phyloP scores from a whole-genome alignment of 2,888 invertebrate species.

The Toxonevra muliebris region DNA sequence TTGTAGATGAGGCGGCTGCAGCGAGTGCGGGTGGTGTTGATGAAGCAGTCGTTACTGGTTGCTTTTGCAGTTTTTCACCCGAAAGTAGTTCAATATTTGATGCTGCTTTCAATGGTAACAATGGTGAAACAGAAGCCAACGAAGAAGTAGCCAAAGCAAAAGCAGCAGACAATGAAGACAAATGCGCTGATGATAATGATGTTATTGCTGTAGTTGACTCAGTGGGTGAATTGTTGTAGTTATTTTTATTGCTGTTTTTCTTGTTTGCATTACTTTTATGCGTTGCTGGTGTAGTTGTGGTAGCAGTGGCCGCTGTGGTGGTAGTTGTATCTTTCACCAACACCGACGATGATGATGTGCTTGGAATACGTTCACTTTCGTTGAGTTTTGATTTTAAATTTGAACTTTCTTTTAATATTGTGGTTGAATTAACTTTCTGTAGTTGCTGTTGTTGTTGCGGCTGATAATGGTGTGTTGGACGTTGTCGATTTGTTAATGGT shows the following conservation, averaged over 20 bases:
- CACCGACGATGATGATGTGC: constrained; percentile 43
- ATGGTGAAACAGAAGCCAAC: constrained; percentile 3
- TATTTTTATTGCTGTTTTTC: constrained; percentile 37
- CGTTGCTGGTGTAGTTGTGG: constrained; percentile 17
- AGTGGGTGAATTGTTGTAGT: constrained; percentile 42
- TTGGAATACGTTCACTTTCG: constrained; percentile 38
- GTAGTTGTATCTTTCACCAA: constrained; percentile 12
- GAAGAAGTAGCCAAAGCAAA: constrained; percentile 11
- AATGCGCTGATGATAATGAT: constrained; percentile 4
- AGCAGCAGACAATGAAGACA: constrained; percentile 28
- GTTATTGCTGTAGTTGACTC: constrained; percentile 35
- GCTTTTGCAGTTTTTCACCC: constrained; percentile 37
- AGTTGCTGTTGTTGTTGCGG: constrained; percentile 38
- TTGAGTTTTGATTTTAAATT: constrained; percentile 33
- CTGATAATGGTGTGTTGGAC: constrained; percentile 23
- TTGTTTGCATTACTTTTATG: constrained; percentile 28
- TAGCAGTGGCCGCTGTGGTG: constrained; percentile 30
- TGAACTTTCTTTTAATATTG: constrained; percentile 36
- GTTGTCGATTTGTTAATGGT: constrained; percentile 22
- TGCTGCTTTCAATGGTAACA: constrained; percentile 12
- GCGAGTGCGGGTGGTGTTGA: constrained; percentile 13
- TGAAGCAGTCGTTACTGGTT: constrained; percentile 28
- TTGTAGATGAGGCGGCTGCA: constrained; percentile 38
- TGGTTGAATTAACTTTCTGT: constrained; percentile 38
- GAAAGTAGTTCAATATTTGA: constrained; percentile 37